phyloP scores from a whole-genome alignment of 2,113 vertebrate species.

The Pseudopipra pipra region DNA sequence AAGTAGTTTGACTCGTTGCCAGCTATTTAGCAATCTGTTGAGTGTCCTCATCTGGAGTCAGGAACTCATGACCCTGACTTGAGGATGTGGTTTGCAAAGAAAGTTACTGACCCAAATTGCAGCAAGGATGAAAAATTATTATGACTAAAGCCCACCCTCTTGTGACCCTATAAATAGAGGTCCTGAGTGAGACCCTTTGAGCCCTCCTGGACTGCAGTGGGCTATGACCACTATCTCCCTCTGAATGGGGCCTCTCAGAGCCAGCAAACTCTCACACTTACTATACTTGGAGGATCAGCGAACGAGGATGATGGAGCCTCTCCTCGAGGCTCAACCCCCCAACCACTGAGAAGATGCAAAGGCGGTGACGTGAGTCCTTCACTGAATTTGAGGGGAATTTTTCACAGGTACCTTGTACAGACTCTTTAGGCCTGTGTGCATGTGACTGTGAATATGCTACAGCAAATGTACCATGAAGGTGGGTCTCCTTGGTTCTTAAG shows the following conservation, averaged over 20 bases:
- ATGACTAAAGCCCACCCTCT: not conserved
- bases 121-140: not conserved
- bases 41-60: not conserved
- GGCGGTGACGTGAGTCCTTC: not conserved
- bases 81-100: not conserved
- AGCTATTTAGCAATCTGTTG: not conserved
- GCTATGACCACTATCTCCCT: not conserved
- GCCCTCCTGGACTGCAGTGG: not conserved
- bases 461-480: not conserved
- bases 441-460: not conserved
- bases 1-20: not conserved
- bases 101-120: not conserved
- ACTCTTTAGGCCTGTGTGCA: not conserved
- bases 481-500: not conserved
- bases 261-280: not conserved
- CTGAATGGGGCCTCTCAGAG: not conserved
- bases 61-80: not conserved
- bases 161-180: not conserved
- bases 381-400: not conserved
- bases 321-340: not conserved
- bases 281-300: not conserved
- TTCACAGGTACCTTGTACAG: not conserved
- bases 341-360: not conserved
- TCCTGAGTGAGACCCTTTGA: not conserved
- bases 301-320: not conserved